phyloP scores from a whole-genome alignment of 2,797 vertebrate genomes.

The Anableps anableps region DNA sequence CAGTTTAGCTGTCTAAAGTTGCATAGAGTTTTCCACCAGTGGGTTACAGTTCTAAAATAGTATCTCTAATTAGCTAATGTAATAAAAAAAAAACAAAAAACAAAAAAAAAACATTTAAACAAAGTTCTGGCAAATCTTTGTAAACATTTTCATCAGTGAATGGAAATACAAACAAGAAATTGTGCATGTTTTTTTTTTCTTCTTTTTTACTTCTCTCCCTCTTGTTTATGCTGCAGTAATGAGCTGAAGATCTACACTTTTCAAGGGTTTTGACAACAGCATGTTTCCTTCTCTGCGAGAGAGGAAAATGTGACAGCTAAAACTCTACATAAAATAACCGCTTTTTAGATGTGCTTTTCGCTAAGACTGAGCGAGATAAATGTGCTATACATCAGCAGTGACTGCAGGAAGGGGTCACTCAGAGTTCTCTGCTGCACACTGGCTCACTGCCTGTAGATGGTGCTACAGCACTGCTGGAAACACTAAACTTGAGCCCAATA shows the following conservation, averaged over 20 bases:
- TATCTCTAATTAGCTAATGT: conserved; percentile 76
- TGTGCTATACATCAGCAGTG: conserved; percentile 82
- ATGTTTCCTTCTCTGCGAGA: conserved; percentile 64
- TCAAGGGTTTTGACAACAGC: conserved; percentile 80
- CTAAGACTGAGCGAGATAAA: conserved; percentile 80
- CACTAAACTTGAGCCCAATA: not conserved
- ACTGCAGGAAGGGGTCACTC: conserved; percentile 82
- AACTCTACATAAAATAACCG: conserved; percentile 81
- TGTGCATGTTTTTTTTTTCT: conserved; percentile 18
- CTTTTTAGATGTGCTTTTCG: conserved; percentile 79
- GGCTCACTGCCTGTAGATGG: conserved; percentile 80
- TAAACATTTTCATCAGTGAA: conserved; percentile 74
- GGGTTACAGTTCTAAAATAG: conserved; percentile 65
- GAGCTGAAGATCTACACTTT: conserved; percentile 78
- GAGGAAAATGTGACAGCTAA: conserved; percentile 79
- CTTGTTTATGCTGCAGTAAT: conserved; percentile 82
- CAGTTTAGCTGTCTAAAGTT: conserved; percentile 69
- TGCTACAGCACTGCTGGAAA: conserved; percentile 78
- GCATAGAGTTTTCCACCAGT: conserved; percentile 48
- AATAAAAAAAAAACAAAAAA: conserved; percentile 29
- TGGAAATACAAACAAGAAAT: conserved; percentile 72
- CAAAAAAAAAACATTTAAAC: conserved; percentile 49
- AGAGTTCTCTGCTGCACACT: conserved; percentile 82
- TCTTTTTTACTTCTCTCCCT: conserved; percentile 24
- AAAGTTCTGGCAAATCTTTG: conserved; percentile 73